These are phyloP conservation scores for Epirrhoe alternata DNA, from an alignment of 2,888 invertebrate species.

Conservation along the genomic window DNA sequence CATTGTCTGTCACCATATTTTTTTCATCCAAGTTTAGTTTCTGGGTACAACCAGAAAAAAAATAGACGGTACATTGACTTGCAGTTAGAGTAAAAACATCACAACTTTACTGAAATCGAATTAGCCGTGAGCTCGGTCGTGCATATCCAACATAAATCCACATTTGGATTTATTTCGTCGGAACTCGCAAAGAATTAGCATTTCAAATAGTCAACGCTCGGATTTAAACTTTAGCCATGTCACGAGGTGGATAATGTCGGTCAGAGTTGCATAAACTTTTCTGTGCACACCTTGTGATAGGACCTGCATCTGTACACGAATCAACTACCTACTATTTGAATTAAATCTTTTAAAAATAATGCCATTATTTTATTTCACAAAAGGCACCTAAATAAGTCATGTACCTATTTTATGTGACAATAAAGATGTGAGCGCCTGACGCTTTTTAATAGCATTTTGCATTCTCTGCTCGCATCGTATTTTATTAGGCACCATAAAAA, in stretches of 20 bases:
- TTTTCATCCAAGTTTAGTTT: no score
- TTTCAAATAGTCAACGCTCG: conserved; percentile 22
- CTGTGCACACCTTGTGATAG: background rate
- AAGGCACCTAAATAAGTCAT: background rate
- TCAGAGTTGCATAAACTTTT: background rate
- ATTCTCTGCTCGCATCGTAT: conserved; percentile 18
- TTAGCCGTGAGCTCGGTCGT: background rate
- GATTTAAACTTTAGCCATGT: conserved; percentile 23
- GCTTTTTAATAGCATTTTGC: conserved; percentile 23
- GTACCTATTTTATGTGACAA: conserved; percentile 5
- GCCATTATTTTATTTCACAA: background rate
- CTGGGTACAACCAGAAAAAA: no score
- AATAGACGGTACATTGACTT: no score
- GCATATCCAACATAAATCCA: conserved; percentile 12
- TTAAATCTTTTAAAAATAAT: background rate
- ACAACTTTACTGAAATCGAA: conserved; percentile 1
- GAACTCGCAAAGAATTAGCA: conserved; percentile 29
- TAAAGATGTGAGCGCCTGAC: conserved; percentile 16
- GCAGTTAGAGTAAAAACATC: background rate
- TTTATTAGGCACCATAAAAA: conserved; percentile 10
- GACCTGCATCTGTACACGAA: background rate
- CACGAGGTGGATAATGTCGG: conserved; percentile 2
- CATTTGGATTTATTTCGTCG: conserved; percentile 13
- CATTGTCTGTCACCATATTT: no score
- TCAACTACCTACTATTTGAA: background rate